phyloP scores from a whole-genome alignment of 2,888 invertebrate genomes.

The Agelastica alni region DNA sequence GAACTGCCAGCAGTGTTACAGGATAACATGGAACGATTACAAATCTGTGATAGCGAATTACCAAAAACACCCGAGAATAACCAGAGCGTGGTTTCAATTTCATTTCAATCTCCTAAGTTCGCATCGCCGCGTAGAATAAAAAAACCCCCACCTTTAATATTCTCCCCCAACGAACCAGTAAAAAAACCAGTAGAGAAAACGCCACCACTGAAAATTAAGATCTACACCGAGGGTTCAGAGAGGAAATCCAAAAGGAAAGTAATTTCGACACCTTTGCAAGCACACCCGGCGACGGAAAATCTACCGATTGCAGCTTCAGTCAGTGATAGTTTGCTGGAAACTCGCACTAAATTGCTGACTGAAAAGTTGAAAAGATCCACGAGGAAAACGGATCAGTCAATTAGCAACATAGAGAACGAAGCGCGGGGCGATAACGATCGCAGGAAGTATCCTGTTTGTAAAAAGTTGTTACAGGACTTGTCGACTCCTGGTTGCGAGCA shows the following conservation, averaged over 20 bases:
- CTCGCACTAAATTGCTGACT: conserved; percentile 26
- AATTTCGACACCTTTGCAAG: not conserved
- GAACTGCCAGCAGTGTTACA: conserved; percentile 1
- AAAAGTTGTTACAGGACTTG: conserved; percentile 28
- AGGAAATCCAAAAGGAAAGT: conserved; percentile 2
- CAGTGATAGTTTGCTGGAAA: conserved; percentile 10
- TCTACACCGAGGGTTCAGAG: conserved; percentile 9
- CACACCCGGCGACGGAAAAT: not conserved
- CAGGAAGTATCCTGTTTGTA: conserved; percentile 5
- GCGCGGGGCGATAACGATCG: not conserved
- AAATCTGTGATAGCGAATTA: not conserved
- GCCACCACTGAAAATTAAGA: conserved; percentile 21
- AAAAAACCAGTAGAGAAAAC: conserved; percentile 5
- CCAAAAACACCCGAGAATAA: conserved; percentile 32
- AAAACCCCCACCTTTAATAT: conserved; percentile 24
- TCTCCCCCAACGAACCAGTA: conserved; percentile 12
- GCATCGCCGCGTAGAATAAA: conserved; percentile 22
- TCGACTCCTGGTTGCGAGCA: conserved; percentile 12
- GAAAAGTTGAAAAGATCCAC: conserved; percentile 29
- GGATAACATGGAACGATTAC: conserved; percentile 14
- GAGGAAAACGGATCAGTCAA: conserved; percentile 17
- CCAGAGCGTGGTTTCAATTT: conserved; percentile 25
- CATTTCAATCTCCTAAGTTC: not conserved
- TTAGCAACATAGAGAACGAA: conserved; percentile 3
- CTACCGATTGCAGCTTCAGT: conserved; percentile 2